These are phyloP conservation scores for Phyllotreta cruciferae DNA, from an alignment of 2,888 invertebrate species.

Conservation along the genomic window DNA sequence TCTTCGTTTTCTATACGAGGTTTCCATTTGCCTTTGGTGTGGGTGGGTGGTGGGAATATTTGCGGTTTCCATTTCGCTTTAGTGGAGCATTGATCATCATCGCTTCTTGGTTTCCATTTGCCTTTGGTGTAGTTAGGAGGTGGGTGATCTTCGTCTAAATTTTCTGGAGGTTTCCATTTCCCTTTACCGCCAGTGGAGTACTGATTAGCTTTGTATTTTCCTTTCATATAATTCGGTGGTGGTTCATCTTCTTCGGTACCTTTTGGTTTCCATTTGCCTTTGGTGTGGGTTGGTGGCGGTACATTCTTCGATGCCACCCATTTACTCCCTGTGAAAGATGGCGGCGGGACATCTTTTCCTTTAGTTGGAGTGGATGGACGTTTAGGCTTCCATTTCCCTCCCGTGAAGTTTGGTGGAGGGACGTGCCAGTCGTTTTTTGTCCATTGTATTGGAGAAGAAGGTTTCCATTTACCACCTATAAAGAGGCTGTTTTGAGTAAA, in stretches of 20 bases:
- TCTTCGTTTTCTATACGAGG: conserved; percentile 50
- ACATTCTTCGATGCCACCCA: conserved; percentile 60
- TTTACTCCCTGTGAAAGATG: conserved; percentile 64
- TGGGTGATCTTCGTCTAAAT: conserved; percentile 36
- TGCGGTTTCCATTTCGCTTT: conserved; percentile 74
- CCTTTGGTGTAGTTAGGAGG: conserved; percentile 48
- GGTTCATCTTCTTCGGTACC: conserved; percentile 30
- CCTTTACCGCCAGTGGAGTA: conserved; percentile 57
- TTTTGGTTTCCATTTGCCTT: conserved; percentile 67
- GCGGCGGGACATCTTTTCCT: conserved; percentile 37
- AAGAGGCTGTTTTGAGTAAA: neutral
- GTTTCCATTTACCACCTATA: conserved; percentile 73
- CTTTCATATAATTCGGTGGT: neutral
- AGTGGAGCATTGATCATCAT: conserved; percentile 58
- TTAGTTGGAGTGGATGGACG: conserved; percentile 3
- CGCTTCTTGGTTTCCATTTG: conserved; percentile 37
- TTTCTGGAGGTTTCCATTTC: conserved; percentile 67
- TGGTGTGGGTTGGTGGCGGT: conserved; percentile 62
- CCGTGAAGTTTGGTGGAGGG: conserved; percentile 61
- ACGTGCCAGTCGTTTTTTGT: conserved; percentile 21
- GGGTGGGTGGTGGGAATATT: conserved; percentile 64
- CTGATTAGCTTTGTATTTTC: neutral
- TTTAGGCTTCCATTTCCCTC: conserved; percentile 65
- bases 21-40: conserved; percentile 77
- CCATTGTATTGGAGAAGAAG: conserved; percentile 42